phyloP scores from a whole-genome alignment of 92 coral and sea anemone genomes.

The Epizoanthus stellaris region DNA sequence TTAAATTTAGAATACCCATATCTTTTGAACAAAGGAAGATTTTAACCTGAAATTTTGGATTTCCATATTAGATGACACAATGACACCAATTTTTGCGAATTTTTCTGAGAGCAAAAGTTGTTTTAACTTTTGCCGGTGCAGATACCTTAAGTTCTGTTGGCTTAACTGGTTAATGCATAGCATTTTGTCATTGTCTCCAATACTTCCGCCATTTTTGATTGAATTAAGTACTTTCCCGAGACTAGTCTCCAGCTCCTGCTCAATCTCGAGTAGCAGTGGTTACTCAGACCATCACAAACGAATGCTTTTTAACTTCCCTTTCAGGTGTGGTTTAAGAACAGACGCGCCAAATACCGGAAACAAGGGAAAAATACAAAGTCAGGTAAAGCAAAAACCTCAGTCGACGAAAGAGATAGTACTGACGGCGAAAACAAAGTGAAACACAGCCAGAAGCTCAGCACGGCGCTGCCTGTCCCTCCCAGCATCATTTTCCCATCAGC shows the following conservation, averaged over 20 bases:
- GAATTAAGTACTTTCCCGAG: too few relatives aligned
- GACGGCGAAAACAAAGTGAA: conserved; percentile 11
- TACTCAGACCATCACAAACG: not conserved
- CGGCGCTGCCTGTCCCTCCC: conserved; percentile 55
- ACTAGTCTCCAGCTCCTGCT: not conserved
- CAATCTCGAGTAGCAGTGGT: not conserved
- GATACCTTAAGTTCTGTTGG: too few relatives aligned
- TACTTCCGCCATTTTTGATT: too few relatives aligned
- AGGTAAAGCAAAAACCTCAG: conserved; percentile 26
- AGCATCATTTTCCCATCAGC: conserved; percentile 55
- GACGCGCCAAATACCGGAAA: conserved; percentile 96
- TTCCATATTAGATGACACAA: too few relatives aligned
- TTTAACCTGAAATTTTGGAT: too few relatives aligned
- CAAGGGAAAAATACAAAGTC: conserved; percentile 60
- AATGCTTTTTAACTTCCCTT: not conserved
- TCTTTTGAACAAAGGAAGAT: too few relatives aligned
- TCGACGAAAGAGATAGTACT: not conserved
- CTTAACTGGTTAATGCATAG: too few relatives aligned
- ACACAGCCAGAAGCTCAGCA: not conserved
- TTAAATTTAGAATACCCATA: too few relatives aligned
- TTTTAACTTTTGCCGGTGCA: too few relatives aligned
- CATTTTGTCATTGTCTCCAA: too few relatives aligned
- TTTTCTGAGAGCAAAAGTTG: too few relatives aligned
- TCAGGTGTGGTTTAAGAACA: conserved; percentile 98
- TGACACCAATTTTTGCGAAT: too few relatives aligned